These are phyloP conservation scores for Sylvilagus bachmani DNA, from an alignment of 2,113 vertebrate genomes.

Conservation along the genomic window DNA sequence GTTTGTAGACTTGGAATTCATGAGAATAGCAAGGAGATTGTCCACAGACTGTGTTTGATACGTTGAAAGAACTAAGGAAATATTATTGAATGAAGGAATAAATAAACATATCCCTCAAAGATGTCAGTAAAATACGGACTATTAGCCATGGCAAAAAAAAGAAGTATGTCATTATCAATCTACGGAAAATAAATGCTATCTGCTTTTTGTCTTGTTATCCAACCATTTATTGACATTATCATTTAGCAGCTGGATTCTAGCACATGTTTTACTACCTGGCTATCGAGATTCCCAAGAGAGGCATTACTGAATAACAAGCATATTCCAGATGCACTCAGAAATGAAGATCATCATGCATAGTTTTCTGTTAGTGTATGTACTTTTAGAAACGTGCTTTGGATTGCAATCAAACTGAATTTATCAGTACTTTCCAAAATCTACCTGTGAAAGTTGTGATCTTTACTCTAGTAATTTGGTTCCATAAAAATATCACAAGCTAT, in stretches of 20 bases:
- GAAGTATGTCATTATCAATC: not conserved
- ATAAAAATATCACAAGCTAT: not conserved
- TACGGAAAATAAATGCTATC: too few species aligned
- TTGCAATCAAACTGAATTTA: not conserved
- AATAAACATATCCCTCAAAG: not conserved
- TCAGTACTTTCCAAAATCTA: not conserved
- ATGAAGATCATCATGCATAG: not conserved
- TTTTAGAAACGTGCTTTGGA: not conserved
- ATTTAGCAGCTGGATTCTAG: not conserved
- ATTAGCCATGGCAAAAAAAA: not conserved
- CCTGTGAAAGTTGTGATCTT: not conserved
- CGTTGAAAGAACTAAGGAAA: not conserved
- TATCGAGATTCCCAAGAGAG: not conserved
- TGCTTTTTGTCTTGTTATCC: not conserved
- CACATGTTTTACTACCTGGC: not conserved
- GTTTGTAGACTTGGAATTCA: not conserved
- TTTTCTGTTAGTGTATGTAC: not conserved
- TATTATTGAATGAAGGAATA: not conserved
- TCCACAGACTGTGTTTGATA: not conserved
- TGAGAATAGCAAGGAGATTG: not conserved
- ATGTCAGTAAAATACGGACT: not conserved
- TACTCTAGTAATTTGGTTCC: not conserved
- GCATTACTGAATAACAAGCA: not conserved
- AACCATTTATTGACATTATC: not conserved
- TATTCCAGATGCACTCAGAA: not conserved